Base-by-base conservation (phyloP, 53 echinoderm and acorn worm species). In the Arbacia lixula region DNA sequence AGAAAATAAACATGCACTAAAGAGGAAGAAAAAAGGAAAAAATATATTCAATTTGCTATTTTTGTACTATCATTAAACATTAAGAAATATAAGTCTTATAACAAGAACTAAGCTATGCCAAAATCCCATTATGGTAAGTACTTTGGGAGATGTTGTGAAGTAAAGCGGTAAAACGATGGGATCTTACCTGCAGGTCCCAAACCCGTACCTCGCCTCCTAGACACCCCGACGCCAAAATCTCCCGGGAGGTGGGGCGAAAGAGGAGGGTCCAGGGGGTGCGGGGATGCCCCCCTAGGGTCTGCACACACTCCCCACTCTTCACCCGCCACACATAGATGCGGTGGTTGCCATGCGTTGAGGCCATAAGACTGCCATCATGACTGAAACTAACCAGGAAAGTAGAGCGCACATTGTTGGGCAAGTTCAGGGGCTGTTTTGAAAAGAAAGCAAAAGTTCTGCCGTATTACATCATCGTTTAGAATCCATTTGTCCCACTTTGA, bases 181-280 rank as follows among this genome's bases (percentile, higher is more conserved):
- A 6, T 83, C 62, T 53, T 86, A 97, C 99, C 90, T 99, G 94
- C 31, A 99, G 71, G 62, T 99, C 99, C 99, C 99, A 99, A 30
- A 99, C 94, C 38, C 99, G 77, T 14, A 99, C 94, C 53, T 99
- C 92, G 12, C 99, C 99, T 4, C 92, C 92, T 26, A 99, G 83
- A 72, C 99, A 99, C 2, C 94, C 99, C 17, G 99, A 99, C 10
- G 99, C 99, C 26, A 99, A 87, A 36, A 99, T 87, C 40, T 95
- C 99, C 72, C 89, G 94, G 55, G 94, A 99, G 11, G 94, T 88
- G 17, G 99, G 99, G 77, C 95, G 99, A 66, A 99, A 99, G 87
- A 86, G 90, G 64, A 99, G 80, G 34, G 90, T 95, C 99, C 99
- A 99, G 5, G 94, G 94, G 34, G 94, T 94, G 24, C 99, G 79